Base-by-base conservation (phyloP, 2,797 vertebrate species). In the Yasuhikotakia modesta region DNA sequence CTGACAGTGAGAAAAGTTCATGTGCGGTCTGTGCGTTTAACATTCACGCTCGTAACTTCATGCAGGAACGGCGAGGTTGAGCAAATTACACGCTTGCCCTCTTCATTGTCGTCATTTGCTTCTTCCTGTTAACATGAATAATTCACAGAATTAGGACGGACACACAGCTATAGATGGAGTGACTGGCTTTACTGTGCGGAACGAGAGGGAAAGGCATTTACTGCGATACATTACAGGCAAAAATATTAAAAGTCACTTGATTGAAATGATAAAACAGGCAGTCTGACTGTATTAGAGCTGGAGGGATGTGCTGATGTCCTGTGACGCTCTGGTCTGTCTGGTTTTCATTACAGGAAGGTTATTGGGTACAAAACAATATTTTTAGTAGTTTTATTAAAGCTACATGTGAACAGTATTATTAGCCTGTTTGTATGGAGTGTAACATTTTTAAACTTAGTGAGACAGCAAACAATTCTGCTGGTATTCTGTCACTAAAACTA, bases 151-250 rank as follows among this genome's bases (percentile, higher is more conserved):
- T 79, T 55, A 13, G 13, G 70, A 73, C 66, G 39, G 69, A 24
- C 16, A 70, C 32, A 53, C 50, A 39, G 65, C 76, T 76, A 70
- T 70, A 84, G 76, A 84, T 77, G 79, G 73, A 63, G 73, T 64
- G 53, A 52, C 52, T 58, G 69, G 48, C 48, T 61, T 78, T 57
- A 58, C 48, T 74, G 76, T 61, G 30, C 50, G 43, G 75, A 79
- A 74, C 76, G 76, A 77, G 72, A 85, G 79, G 76, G 35, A 58
- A 13, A 32, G 52, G 43, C 67, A 43, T 78, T 84, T 78, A 8
- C 43, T 55, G 55, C 17, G 22, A 78, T 46, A 76, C 27, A 79
- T 24, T 64, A 70, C 65, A 27, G 27, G 4, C 27, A 10, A 43
- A 43, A 30, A 70, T 65, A 10, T 53, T 53, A 19, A 14, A 39